Evolutionary conservation across 2,888 invertebrate species (phyloP).

Genomic region (Parnassius orleans): DNA sequence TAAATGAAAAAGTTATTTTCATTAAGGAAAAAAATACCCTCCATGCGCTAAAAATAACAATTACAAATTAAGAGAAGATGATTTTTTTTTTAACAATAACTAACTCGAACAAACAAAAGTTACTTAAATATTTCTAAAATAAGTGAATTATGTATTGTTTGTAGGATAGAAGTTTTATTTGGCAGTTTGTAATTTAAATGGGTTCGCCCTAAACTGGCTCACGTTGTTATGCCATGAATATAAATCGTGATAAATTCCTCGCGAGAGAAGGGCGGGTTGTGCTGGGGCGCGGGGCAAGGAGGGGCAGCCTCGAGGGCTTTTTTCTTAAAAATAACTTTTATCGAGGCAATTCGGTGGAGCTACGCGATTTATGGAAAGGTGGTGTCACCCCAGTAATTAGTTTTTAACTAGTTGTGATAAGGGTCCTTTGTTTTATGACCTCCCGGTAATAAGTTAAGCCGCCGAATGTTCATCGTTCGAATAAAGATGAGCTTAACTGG

Average conservation of each 20-base stretch:
- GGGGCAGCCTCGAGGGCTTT: slow-evolving; percentile 74
- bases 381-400: slow-evolving; percentile 81
- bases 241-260: slow-evolving; percentile 84
- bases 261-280: slow-evolving; percentile 42
- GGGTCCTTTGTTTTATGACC: slow-evolving; percentile 72
- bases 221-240: slow-evolving; percentile 81
- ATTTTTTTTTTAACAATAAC: too few relatives aligned
- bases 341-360: slow-evolving; percentile 78
- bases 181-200: slow-evolving; percentile 67
- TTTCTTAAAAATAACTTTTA: slow-evolving; percentile 82
- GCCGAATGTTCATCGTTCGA: slow-evolving; percentile 46
- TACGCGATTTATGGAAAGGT: slow-evolving; percentile 76
- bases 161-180: slow-evolving; percentile 51
- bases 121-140: neutral
- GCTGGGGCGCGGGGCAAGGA: slow-evolving; percentile 43
- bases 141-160: slow-evolving; percentile 21
- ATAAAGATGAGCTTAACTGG: slow-evolving; percentile 44
- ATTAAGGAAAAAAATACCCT: too few relatives aligned
- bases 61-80: too few relatives aligned
- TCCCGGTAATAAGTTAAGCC: slow-evolving; percentile 64
- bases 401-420: slow-evolving; percentile 82
- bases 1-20: too few relatives aligned
- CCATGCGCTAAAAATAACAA: too few relatives aligned
- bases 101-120: too few relatives aligned
- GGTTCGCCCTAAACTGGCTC: slow-evolving; percentile 73